Evolutionary conservation across 2,113 vertebrate genomes (phyloP), one percentile per base, ranked within the genome.

Genomic region (Onychostoma macrolepis): DNA sequence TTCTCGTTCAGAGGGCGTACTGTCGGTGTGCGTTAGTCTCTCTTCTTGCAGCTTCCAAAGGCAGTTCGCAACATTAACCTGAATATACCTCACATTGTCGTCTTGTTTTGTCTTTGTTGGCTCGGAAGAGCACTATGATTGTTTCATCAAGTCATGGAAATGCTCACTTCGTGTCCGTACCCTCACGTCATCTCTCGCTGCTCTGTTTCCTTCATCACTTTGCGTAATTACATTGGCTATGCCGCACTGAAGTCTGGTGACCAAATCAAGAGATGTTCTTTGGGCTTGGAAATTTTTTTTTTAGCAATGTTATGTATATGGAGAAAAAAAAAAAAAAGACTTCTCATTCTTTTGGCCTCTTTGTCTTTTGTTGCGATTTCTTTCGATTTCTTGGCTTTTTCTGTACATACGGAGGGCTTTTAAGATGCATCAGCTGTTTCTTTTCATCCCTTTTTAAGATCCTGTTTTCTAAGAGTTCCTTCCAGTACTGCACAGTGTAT

Each of bases 331-430:
- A n/a, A 33, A 7, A 93, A 91, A 72, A 30, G n/a, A 94, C 90
- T 93, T 91, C 21, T 61, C 88, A 7, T 92, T 88, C 82, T 88
- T 82, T 90, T 89, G 83, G 80, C 91, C 87, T 85, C 78, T 92
- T 81, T 90, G 71, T 91, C 91, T 86, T 92, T 28, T 74, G 50
- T 87, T 71, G 79, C 28, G 28, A 38, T 28, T 28, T 69, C 43
- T 79, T 92, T 93, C 74, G 91, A 93, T 93, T 90, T 91, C 91
- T 94, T 92, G 89, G 94, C 91, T 92, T 91, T 91, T 94, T 93
- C 91, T 96, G 94, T 95, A 95, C 92, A 95, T 95, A 95, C 90
- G 90, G 94, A 94, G 93, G 93, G 93, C 92, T 95, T 95, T 95
- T 95, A 94, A 94, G 91, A 90, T 93, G 90, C 90, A 91, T 94